phyloP scores from a whole-genome alignment of 2,888 invertebrate species.

The Conomelus anceps region DNA sequence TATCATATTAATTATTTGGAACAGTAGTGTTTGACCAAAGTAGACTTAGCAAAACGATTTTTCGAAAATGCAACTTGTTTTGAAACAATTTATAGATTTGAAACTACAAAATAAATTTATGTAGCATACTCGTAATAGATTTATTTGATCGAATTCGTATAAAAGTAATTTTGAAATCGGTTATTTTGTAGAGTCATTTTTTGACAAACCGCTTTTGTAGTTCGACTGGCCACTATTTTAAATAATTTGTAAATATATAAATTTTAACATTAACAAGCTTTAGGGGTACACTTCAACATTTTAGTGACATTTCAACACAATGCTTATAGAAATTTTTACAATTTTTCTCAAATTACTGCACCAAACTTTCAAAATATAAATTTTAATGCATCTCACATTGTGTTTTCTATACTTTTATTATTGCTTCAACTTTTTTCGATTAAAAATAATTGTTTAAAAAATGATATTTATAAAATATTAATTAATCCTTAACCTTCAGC shows the following conservation, averaged over 20 bases:
- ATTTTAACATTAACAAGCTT: not conserved
- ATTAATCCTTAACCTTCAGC: no score
- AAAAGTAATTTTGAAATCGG: not conserved
- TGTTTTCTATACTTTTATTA: no score
- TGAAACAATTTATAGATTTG: not conserved
- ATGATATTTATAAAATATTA: no score
- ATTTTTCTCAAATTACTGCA: not conserved
- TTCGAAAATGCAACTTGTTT: not conserved
- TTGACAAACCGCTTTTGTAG: not conserved
- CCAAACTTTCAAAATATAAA: not conserved
- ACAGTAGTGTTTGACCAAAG: conserved; percentile 4
- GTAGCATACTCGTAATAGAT: not conserved
- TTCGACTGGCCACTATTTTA: not conserved
- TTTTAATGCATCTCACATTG: not conserved
- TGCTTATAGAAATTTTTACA: not conserved
- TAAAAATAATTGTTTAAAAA: not conserved
- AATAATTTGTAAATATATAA: not conserved
- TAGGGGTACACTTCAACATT: not conserved
- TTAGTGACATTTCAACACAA: not conserved
- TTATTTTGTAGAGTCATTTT: not conserved
- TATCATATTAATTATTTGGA: conserved; percentile 9
- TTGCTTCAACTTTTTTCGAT: not conserved
- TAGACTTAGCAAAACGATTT: not conserved
- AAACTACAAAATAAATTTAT: not conserved
- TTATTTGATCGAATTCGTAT: not conserved